Percentiles rank a stretch among this genome's conserved stretches.
Evolutionary conservation across 2,113 vertebrate species (phyloP).

Genomic region (Perognathus longimembris): DNA sequence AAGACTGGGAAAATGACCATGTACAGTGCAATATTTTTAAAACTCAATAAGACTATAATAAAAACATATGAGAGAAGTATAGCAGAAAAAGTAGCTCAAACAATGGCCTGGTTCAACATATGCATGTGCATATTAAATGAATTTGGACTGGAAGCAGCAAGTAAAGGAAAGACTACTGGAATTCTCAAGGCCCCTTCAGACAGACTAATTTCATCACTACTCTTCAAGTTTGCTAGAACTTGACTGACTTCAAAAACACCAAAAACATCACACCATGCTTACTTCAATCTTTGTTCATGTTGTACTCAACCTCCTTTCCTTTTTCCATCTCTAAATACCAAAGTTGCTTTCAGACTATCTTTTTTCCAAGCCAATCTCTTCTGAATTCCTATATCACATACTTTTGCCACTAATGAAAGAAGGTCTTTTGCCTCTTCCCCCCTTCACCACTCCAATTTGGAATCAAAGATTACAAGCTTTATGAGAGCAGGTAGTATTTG

Average conservation of each 20-base stretch:
- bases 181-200: not conserved
- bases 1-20: constrained; percentile 13
- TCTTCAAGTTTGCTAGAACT: constrained; percentile 1
- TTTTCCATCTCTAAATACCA: not conserved
- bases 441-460: too few species aligned
- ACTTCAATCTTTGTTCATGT: not conserved
- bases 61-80: not conserved
- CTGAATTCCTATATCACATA: constrained; percentile 23
- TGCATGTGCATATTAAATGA: not conserved
- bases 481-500: not conserved
- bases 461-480: not conserved
- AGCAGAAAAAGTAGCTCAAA: not conserved
- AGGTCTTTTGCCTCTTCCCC: too few species aligned
- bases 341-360: not conserved
- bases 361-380: not conserved
- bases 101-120: not conserved
- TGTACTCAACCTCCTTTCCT: not conserved
- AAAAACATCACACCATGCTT: constrained; percentile 20
- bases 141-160: not conserved
- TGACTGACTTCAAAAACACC: constrained; percentile 8
- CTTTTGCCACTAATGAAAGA: not conserved
- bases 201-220: constrained; percentile 4
- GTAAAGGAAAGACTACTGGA: not conserved
- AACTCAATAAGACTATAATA: not conserved
- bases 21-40: not conserved